These are phyloP conservation scores for Stenolophus ochropezus DNA, from an alignment of 2,888 invertebrate genomes.

Conservation along the genomic window DNA sequence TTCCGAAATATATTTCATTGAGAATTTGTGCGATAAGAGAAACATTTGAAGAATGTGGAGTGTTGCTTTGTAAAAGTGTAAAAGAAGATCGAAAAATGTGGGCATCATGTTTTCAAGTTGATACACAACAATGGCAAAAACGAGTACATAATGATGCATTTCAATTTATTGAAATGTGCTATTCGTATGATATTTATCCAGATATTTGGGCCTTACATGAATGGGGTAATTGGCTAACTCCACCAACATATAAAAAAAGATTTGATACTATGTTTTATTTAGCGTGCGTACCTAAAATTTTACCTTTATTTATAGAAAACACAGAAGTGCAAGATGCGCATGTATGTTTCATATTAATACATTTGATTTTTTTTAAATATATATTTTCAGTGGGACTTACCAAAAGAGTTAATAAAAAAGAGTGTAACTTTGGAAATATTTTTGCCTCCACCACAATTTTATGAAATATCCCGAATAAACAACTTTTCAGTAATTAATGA, in stretches of 20 bases:
- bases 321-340: conserved; percentile 74
- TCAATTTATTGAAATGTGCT: conserved; percentile 82
- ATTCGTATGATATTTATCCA: conserved; percentile 82
- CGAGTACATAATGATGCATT: conserved; percentile 79
- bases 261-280: conserved; percentile 86
- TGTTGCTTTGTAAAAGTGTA: conserved; percentile 80
- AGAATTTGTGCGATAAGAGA: conserved; percentile 90
- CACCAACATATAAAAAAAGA: conserved; percentile 75
- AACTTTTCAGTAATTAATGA: conserved; percentile 76
- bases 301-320: conserved; percentile 74
- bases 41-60: conserved; percentile 93
- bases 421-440: conserved; percentile 71
- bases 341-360: conserved; percentile 62
- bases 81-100: conserved; percentile 68
- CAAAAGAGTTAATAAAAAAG: conserved; percentile 74
- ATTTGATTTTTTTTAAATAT: background rate
- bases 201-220: conserved; percentile 86
- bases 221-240: conserved; percentile 91
- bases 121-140: conserved; percentile 76
- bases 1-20: conserved; percentile 78
- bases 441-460: conserved; percentile 85
- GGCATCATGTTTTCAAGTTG: conserved; percentile 66
- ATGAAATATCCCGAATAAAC: conserved; percentile 81
- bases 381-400: conserved; percentile 80
- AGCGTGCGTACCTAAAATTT: conserved; percentile 77